Evolutionary conservation across 2,113 vertebrate species (phyloP), one percentile per base, ranked within the genome.

Genomic region (Solenodon paradoxus): DNA sequence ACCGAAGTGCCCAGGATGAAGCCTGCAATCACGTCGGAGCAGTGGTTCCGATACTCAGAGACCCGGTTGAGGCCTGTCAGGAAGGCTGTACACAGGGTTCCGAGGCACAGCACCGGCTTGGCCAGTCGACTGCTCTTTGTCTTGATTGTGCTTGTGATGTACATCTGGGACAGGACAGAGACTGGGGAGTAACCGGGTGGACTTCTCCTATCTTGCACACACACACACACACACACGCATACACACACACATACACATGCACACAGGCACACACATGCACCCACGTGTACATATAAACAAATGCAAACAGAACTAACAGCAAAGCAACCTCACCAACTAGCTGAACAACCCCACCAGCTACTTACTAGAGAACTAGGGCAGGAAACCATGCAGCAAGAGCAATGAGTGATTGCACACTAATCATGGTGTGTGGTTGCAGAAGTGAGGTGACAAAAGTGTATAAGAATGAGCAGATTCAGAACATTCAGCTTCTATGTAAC

Each of bases 101-200:
- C 99, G 77, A 99, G 98, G 94, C 99, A 99, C 79, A 99, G 98
- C 80, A 99, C 99, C 0, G 99, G 99, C 97, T 99, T 99, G 95
- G 99, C 99, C 98, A 99, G 98, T 40, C 99, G 98, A 96, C 99
- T 99, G 97, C 99, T 99, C 98, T 99, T 99, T 1, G 99, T 99
- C 98, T 99, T 99, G 98, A 99, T 99, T 97, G 99, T 99, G 98
- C 99, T 99, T 97, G 99, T 99, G 98, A 99, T 99, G 98, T 99
- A 99, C 99, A 99, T 99, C 99, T 99, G 98, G 92, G 98, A 85
- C 2, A 79, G 79, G 97, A 42, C 1, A 28, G 19, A 97, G 81
- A 57, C 1, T 9, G 32, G 88, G 0, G 7, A 13, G 78, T 80
- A 55, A 69, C 26, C 32, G 32, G 61, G 24, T 40, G 30, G 79